Base-by-base conservation (phyloP, 2,113 vertebrate genomes). In the Perognathus longimembris region DNA sequence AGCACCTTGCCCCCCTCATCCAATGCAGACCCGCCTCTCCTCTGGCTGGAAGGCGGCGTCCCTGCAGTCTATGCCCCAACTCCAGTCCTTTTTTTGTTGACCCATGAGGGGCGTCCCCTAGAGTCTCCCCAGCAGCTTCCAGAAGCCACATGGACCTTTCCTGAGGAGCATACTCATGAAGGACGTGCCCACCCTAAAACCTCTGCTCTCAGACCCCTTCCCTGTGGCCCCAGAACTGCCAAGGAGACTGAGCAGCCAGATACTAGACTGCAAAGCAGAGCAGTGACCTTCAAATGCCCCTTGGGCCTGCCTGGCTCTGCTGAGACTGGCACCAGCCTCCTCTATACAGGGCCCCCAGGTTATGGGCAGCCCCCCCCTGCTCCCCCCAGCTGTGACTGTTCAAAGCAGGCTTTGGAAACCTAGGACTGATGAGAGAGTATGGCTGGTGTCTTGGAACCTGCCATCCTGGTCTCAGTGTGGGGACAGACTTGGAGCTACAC, bases 251-350 rank as follows among this genome's bases (percentile, higher is more conserved):
- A 32, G 69, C 38, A 59, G 50, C 38, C 21, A 66, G 57, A 57
- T 24, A 17, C 75, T 6, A 38, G 54, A 28, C 42, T 11, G 17
- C 26, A 30, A 14, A 34, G n/a, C 30, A 28, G 63, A 75, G 40
- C 50, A 20, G 80, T 93, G 95, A 96, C 95, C 96, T 96, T 95
- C 95, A 91, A 84, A 97, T 0, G 94, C 89, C 95, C 95, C 94
- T 45, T 74, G 76, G 71, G 89, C 76, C 59, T 3, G 18, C 67
- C 83, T 59, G 4, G 1, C 78, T 38, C 22, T 30, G 0, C 10
- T 3, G 15, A 79, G 71, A 40, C 88, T 3, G 59, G 22, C 1
- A 4, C 83, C 42, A 82, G 82, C 26, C 71, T 71, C 40, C 80
- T 61, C 8, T 2, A 21, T 42, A 54, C 82, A 3, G 7, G 8